phyloP scores from a whole-genome alignment of 2,797 vertebrate species.

The Dendrocincla fuliginosa region DNA sequence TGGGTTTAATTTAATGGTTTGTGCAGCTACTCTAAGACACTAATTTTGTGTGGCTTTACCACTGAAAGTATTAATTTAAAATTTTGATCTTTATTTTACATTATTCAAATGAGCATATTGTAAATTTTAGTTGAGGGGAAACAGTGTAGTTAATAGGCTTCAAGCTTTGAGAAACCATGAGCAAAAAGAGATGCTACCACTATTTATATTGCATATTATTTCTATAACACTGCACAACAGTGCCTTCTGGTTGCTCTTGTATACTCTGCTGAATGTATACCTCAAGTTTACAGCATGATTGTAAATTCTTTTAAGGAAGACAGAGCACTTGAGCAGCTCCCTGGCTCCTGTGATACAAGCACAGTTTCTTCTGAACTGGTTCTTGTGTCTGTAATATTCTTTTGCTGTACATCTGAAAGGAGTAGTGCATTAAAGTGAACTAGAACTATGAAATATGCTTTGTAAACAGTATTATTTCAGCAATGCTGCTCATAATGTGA shows the following conservation, averaged over 20 bases:
- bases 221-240: background rate
- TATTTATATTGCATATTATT: background rate
- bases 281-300: background rate
- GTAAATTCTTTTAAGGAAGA: background rate
- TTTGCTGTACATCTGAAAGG: background rate
- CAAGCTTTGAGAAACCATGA: background rate
- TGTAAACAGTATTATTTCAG: background rate
- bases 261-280: background rate
- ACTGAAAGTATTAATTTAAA: background rate
- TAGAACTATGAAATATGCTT: background rate
- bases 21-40: background rate
- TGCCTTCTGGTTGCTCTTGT: background rate
- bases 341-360: background rate
- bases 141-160: background rate
- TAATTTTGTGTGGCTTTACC: background rate
- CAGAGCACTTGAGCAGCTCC: background rate
- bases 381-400: background rate
- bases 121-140: conserved; percentile 49
- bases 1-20: background rate
- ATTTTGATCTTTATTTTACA: background rate
- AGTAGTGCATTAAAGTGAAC: background rate
- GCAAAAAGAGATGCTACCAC: background rate
- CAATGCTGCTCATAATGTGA: background rate
- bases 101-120: background rate
- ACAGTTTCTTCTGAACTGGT: background rate